Percentiles rank a stretch among this genome's conserved stretches.
Conservation (phyloP, 2,888 invertebrate species). For the Xylota segnis region DNA sequence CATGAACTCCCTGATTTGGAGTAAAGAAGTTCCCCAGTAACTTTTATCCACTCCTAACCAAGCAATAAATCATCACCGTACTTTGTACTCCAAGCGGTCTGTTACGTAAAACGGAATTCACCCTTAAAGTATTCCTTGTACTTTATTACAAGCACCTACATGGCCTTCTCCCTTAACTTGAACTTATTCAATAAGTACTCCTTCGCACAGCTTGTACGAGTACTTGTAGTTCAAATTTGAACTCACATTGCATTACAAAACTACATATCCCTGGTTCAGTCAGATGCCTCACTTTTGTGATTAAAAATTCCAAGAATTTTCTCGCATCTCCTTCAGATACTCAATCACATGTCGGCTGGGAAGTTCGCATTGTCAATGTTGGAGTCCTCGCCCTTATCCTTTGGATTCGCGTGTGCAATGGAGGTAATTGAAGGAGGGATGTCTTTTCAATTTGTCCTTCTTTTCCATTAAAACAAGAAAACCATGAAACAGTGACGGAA, state of each 20-base stretch:
- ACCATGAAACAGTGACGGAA: neutral
- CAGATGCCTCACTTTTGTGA: conserved; percentile 15
- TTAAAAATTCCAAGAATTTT: conserved; percentile 16
- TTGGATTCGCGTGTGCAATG: neutral
- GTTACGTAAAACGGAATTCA: too few species aligned
- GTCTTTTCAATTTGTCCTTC: conserved; percentile 7
- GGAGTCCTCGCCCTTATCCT: neutral
- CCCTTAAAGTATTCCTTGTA: too few species aligned
- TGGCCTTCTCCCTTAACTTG: neutral
- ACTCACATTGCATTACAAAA: neutral
- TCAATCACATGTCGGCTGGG: conserved; percentile 8
- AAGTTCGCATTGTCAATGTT: neutral
- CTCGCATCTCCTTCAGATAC: neutral
- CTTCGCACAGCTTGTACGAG: too few species aligned
- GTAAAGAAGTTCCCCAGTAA: neutral
- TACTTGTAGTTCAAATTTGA: neutral
- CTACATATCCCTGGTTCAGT: neutral
- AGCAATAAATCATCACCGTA: neutral
- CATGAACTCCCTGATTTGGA: too few species aligned
- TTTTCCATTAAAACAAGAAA: neutral
- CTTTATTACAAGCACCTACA: neutral
- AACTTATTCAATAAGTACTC: neutral
- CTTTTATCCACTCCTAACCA: neutral
- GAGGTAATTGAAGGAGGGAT: conserved; percentile 1
- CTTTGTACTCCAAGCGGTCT: neutral